A percentile compares a stretch with the other conserved stretches of the same genome.
phyloP scores from a whole-genome alignment of 2,113 vertebrate genomes.

The Eira barbara region DNA sequence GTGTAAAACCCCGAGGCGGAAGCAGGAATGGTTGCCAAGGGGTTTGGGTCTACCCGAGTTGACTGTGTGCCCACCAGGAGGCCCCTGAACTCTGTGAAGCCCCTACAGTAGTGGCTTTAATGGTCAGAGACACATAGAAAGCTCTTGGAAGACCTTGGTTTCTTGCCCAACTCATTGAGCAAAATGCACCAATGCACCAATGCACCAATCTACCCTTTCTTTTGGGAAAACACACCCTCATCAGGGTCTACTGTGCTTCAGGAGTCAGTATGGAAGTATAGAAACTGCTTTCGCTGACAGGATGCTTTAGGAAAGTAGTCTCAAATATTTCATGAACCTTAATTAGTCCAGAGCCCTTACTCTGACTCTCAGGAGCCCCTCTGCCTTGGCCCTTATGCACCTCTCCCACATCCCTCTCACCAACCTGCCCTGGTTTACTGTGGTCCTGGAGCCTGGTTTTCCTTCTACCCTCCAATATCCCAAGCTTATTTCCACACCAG shows the following conservation, averaged over 20 bases:
- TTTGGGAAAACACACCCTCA: background rate
- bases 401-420: background rate
- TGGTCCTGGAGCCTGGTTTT: background rate
- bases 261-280: background rate
- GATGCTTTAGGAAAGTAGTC: background rate
- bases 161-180: conserved; percentile 27
- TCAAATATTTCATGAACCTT: background rate
- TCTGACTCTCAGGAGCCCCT: background rate
- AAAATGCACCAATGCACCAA: background rate
- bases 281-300: background rate
- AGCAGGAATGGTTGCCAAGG: conserved; percentile 27
- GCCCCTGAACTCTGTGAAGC: background rate
- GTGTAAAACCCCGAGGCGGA: background rate
- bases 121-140: background rate
- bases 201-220: conserved; percentile 35
- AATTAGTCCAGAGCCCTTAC: background rate
- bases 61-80: background rate
- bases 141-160: background rate
- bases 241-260: background rate
- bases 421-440: background rate
- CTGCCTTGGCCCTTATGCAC: background rate
- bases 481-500: background rate
- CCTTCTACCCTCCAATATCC: background rate
- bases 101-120: background rate
- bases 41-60: background rate